phyloP scores from a whole-genome alignment of 2,888 invertebrate genomes.

The Onthophagus sagittarius region DNA sequence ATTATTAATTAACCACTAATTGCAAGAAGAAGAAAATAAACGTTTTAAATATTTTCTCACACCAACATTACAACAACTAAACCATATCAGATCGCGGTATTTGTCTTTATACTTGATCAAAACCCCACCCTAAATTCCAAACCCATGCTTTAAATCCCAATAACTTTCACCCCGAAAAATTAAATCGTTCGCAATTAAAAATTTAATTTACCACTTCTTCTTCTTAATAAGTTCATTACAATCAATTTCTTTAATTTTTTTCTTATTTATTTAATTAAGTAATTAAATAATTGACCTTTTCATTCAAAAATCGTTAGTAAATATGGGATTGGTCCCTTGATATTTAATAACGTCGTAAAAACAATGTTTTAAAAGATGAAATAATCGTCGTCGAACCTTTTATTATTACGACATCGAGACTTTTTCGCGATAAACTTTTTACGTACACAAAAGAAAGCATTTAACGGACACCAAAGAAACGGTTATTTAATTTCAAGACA shows the following conservation, averaged over 20 bases:
- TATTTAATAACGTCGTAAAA: not conserved
- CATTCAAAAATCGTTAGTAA: not conserved
- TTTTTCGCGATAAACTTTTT: not conserved
- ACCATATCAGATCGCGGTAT: not conserved
- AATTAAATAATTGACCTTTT: not conserved
- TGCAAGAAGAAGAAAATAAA: not conserved
- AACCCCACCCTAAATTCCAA: not conserved
- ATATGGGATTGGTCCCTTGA: not conserved
- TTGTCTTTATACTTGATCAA: not conserved
- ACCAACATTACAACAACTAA: not conserved
- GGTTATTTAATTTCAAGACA: not conserved
- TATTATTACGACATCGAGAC: not conserved
- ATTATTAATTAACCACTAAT: not conserved
- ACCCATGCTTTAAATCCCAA: not conserved
- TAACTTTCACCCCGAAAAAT: not conserved
- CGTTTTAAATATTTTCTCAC: not conserved
- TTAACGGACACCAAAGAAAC: too few relatives aligned
- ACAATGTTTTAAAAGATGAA: not conserved
- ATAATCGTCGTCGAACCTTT: not conserved
- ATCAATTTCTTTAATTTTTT: too few relatives aligned
- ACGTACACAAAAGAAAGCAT: not conserved
- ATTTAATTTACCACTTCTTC: not conserved
- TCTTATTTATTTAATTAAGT: too few relatives aligned
- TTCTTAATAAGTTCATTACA: not conserved
- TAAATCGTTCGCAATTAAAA: too few relatives aligned